Percentiles rank a stretch among this genome's conserved stretches.
Evolutionary conservation across 2,888 invertebrate species (phyloP).

Genomic region (Pseudanteris insignis): DNA sequence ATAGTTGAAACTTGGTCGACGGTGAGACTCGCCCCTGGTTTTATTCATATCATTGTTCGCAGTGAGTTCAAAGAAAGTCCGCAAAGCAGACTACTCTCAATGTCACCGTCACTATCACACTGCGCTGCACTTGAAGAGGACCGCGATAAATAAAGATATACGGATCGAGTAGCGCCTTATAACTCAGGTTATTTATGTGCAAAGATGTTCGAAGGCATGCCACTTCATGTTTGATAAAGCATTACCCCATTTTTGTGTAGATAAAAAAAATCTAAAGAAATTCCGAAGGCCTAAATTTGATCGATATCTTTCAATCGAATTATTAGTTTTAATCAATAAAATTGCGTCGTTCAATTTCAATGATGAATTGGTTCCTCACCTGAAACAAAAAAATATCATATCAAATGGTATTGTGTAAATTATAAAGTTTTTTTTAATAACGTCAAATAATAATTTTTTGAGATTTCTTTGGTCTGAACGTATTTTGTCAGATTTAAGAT

Average conservation of each 20-base stretch:
- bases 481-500: too few species aligned
- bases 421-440: too few species aligned
- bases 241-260: neutral
- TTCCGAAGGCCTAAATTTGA: too few species aligned
- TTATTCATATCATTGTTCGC: conserved; percentile 36
- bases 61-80: conserved; percentile 42
- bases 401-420: too few species aligned
- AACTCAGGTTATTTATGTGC: conserved; percentile 29
- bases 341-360: too few species aligned
- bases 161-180: conserved; percentile 36
- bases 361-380: too few species aligned
- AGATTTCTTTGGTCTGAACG: too few species aligned
- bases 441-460: too few species aligned
- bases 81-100: conserved; percentile 38
- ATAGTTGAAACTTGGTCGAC: conserved; percentile 29
- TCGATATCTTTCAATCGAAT: too few species aligned
- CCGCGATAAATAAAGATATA: conserved; percentile 37
- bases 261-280: too few species aligned
- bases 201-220: conserved; percentile 19
- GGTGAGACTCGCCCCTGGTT: conserved; percentile 35
- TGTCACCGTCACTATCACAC: conserved; percentile 41
- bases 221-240: conserved; percentile 16
- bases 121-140: conserved; percentile 35
- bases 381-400: too few species aligned
- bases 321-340: too few species aligned